A percentile compares a stretch with the other conserved stretches of the same genome.
phyloP scores from a whole-genome alignment of 1,140 invertebrate species.

The Drosophila nannoptera region DNA sequence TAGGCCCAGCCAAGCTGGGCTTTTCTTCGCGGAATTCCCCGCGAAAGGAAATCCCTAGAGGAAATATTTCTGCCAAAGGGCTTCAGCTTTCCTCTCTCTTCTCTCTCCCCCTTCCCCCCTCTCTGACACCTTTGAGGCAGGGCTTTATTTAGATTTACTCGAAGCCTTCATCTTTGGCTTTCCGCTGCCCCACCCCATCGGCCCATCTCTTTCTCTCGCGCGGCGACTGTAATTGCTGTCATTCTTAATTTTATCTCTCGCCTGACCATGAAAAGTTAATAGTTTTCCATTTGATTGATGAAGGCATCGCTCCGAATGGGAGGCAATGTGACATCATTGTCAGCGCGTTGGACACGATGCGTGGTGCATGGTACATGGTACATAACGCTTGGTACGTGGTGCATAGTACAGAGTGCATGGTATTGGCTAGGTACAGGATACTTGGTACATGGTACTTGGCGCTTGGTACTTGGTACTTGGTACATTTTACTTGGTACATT shows the following conservation, averaged over 20 bases:
- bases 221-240: background rate
- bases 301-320: conserved; percentile 16
- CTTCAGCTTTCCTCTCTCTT: too few species aligned
- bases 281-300: conserved; percentile 7
- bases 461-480: background rate
- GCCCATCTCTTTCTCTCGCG: background rate
- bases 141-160: too few species aligned
- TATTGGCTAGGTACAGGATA: background rate
- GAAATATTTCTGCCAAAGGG: too few species aligned
- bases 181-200: too few species aligned
- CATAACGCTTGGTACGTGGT: background rate
- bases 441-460: background rate
- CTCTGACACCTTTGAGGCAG: too few species aligned
- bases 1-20: too few species aligned
- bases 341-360: conserved; percentile 21
- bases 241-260: background rate
- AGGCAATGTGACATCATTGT: conserved; percentile 56
- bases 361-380: conserved; percentile 15
- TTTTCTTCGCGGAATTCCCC: too few species aligned
- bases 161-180: too few species aligned
- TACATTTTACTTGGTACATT: background rate
- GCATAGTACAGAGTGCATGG: background rate
- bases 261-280: conserved; percentile 13
- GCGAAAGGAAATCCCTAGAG: too few species aligned
- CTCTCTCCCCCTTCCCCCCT: too few species aligned